A percentile compares a stretch with the other conserved stretches of the same genome.
Conservation (phyloP, 37 sponge, comb jelly and placozoan genomes). For the Corticium candelabrum region DNA sequence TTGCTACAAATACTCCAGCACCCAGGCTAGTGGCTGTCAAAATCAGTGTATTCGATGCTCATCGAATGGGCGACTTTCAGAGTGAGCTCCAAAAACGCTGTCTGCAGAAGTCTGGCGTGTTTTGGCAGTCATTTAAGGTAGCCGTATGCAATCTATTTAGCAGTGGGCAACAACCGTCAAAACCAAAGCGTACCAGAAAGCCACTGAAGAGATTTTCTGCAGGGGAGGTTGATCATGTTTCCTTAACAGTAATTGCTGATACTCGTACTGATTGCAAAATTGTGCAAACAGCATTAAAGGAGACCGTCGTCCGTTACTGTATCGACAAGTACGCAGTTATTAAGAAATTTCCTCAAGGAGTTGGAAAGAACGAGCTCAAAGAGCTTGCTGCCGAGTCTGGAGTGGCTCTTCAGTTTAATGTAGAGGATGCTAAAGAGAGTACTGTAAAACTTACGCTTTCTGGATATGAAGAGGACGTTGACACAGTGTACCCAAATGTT, state of each 20-base stretch:
- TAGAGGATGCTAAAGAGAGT: no score
- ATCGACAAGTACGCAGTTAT: neutral
- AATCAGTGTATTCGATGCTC: neutral
- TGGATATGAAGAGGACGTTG: slow-evolving; percentile 13
- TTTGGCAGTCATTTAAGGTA: no score
- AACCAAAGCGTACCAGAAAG: no score
- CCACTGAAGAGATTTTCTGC: neutral
- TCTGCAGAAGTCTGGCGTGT: neutral
- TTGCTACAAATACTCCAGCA: neutral
- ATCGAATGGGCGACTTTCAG: neutral
- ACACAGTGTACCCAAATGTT: neutral
- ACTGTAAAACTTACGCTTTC: slow-evolving; percentile 2
- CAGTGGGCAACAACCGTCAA: no score
- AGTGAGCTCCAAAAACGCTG: neutral
- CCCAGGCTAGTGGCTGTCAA: neutral
- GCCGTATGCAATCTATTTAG: no score
- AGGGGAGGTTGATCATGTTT: neutral
- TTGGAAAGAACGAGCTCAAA: neutral
- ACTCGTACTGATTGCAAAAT: neutral
- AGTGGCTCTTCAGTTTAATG: neutral
- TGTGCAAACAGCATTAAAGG: neutral
- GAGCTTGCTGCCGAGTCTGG: neutral
- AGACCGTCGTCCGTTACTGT: neutral
- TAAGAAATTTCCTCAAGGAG: neutral
- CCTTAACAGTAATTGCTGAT: neutral